Evolutionary conservation across 2,888 invertebrate genomes (phyloP), one percentile per base, ranked within the genome.

Genomic region (Aethes cnicana): DNA sequence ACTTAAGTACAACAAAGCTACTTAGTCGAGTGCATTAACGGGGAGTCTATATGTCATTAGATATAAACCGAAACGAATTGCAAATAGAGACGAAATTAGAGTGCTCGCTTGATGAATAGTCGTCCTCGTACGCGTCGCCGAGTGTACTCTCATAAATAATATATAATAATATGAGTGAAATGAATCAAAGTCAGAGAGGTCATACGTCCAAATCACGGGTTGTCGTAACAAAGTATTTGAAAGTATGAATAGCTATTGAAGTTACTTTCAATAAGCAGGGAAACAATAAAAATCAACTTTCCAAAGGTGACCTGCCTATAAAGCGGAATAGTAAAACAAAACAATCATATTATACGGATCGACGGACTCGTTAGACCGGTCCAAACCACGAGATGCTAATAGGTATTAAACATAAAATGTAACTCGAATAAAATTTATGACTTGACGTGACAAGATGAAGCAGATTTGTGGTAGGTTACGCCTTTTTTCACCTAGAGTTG

Each of bases 111-210:
- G n/a, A 12, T 30, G 14, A 23, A 43, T 37, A 9, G 23, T 14
- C 18, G 39, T 39, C n/a, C n/a, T n/a, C n/a, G n/a, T 32, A 18
- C 25, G 47, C 30, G 30, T 32, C 4, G 48, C 32, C 32, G n/a
- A 18, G 44, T 46, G 32, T 52, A 33, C 52, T 46, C 46, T 52
- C 11, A 36, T 28, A 59, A 58, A 55, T n/a, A n/a, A n/a, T n/a
- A n/a, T n/a, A n/a, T n/a, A n/a, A n/a, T n/a, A n/a, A n/a, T 56
- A 47, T 47, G 49, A 50, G 50, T 46, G 9, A 49, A 65, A 65
- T 62, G 58, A 63, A 62, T 63, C 50, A 30, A 46, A 58, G 53
- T 59, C 61, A 61, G 55, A 59, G 47, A 53, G 59, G 56, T 60
- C 60, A 55, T 46, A 47, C 54, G 55, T 49, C 58, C 55, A 47